phyloP scores from a whole-genome alignment of 2,797 vertebrate species.

The Sphenopsis melanotis region DNA sequence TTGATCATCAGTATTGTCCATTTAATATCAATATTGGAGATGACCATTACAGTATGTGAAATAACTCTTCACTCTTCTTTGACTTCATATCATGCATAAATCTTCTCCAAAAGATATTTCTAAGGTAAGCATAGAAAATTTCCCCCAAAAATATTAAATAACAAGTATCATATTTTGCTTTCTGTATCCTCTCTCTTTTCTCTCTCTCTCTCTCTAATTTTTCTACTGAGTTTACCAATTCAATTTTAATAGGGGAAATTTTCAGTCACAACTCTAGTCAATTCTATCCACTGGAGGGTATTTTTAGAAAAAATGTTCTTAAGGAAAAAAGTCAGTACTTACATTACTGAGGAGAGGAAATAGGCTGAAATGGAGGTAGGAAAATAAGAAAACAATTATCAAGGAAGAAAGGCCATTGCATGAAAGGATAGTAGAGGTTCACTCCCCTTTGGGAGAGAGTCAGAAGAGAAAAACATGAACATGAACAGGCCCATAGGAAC shows the following conservation, averaged over 20 bases:
- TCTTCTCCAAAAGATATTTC: not conserved
- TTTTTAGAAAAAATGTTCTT: not conserved
- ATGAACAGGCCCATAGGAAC: not conserved
- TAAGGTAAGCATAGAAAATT: not conserved
- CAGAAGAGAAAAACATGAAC: slow-evolving; percentile 20
- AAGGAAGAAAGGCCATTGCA: not conserved
- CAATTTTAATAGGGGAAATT: not conserved
- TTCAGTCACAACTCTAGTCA: not conserved
- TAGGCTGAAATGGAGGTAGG: not conserved
- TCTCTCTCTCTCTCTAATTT: not conserved
- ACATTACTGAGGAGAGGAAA: not conserved
- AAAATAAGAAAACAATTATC: not conserved
- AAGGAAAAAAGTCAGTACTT: not conserved
- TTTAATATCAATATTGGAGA: not conserved
- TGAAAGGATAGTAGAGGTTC: not conserved
- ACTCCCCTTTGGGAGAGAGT: not conserved
- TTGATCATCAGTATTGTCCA: not conserved
- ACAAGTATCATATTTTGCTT: not conserved
- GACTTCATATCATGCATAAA: not conserved
- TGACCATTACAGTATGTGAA: not conserved
- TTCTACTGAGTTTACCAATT: not conserved
- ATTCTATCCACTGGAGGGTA: not conserved
- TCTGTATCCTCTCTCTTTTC: not conserved
- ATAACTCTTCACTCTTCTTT: not conserved
- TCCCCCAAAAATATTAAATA: not conserved